phyloP scores from a whole-genome alignment of 2,888 invertebrate species.

The Parapristionchus giblindavisi region DNA sequence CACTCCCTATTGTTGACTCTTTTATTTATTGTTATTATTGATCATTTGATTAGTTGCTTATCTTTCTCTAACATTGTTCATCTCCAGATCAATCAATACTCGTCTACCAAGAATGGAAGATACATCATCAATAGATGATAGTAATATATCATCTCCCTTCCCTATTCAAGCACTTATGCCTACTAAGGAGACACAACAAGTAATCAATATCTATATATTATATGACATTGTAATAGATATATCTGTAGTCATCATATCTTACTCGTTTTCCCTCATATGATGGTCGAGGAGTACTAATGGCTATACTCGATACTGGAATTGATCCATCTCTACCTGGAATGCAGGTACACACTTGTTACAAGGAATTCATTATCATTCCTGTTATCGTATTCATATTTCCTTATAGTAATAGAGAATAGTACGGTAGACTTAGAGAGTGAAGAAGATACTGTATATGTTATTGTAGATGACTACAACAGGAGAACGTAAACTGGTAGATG shows the following conservation, averaged over 20 bases:
- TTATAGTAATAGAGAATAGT: neutral
- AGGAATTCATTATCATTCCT: neutral
- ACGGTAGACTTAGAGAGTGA: neutral
- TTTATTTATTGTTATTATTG: neutral
- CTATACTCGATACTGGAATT: slow-evolving; percentile 95
- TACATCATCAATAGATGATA: too few species aligned
- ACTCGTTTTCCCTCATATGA: slow-evolving; percentile 74
- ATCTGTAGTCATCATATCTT: slow-evolving; percentile 58
- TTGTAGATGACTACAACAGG: slow-evolving; percentile 85
- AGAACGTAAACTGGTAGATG: slow-evolving; percentile 89
- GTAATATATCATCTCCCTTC: slow-evolving; percentile 14
- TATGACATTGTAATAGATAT: too few species aligned
- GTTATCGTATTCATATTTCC: neutral
- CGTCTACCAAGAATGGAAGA: slow-evolving; percentile 12
- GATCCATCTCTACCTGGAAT: slow-evolving; percentile 95
- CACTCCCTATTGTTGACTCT: too few species aligned
- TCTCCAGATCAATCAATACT: neutral
- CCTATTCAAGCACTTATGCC: slow-evolving; percentile 29
- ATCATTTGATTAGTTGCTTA: neutral
- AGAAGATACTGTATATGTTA: neutral
- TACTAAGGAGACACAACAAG: slow-evolving; percentile 36
- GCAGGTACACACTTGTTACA: slow-evolving; percentile 75
- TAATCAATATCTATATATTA: too few species aligned
- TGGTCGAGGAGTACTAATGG: slow-evolving; percentile 89
- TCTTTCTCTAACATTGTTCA: neutral